Evolutionary conservation across 2,888 invertebrate genomes (phyloP).

Genomic region (Oxyscelio sp.): DNA sequence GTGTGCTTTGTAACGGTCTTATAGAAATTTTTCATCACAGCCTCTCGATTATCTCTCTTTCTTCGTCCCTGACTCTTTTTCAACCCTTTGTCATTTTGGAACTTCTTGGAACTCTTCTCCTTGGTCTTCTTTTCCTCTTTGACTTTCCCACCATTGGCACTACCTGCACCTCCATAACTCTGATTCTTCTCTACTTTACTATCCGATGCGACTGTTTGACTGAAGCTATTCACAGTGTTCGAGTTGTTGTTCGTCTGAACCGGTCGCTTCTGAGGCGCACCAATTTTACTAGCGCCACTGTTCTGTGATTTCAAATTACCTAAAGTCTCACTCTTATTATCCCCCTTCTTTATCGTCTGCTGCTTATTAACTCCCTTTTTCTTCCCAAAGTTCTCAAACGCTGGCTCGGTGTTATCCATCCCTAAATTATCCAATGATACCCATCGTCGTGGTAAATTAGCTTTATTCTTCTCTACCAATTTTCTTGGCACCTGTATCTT

Average conservation of each 20-base stretch:
- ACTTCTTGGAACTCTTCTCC: conserved; percentile 88
- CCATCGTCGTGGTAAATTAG: conserved; percentile 88
- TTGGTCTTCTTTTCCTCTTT: conserved; percentile 89
- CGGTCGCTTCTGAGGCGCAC: conserved; percentile 82
- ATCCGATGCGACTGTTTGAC: conserved; percentile 81
- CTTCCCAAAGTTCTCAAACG: conserved; percentile 86
- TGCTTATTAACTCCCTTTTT: conserved; percentile 73
- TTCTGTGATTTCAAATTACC: conserved; percentile 87
- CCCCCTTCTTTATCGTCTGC: conserved; percentile 79
- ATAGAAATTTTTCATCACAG: conserved; percentile 84
- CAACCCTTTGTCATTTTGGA: conserved; percentile 88
- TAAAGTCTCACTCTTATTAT: conserved; percentile 86
- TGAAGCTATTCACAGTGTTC: conserved; percentile 83
- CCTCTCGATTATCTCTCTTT: conserved; percentile 88
- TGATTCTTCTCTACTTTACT: conserved; percentile 86
- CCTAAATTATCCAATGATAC: conserved; percentile 87
- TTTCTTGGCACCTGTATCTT: conserved; percentile 86
- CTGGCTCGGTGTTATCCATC: conserved; percentile 77
- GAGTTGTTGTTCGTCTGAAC: conserved; percentile 85
- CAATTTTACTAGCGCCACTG: conserved; percentile 80
- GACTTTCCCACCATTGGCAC: conserved; percentile 84
- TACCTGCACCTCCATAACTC: conserved; percentile 54
- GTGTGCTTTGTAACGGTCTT: conserved; percentile 89
- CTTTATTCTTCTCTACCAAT: conserved; percentile 86
- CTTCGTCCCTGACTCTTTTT: conserved; percentile 89